Conservation (phyloP, 1,140 invertebrate species). For the Drosophila setifemur region DNA sequence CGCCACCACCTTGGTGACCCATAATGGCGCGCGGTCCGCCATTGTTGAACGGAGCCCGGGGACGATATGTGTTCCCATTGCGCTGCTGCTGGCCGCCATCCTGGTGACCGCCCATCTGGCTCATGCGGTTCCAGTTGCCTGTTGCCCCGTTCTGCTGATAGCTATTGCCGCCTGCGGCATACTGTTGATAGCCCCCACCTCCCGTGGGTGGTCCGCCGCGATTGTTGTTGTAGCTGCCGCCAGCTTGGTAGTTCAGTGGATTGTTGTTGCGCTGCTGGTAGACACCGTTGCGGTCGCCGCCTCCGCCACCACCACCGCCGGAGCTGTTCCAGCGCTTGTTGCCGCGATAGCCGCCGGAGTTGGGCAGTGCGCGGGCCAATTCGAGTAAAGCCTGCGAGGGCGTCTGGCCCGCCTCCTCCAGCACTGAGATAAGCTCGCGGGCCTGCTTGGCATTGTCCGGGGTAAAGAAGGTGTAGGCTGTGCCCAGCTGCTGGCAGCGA, state of each 20-base stretch:
- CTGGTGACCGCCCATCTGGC: conserved; percentile 46
- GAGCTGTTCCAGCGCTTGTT: conserved; percentile 77
- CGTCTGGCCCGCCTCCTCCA: conserved; percentile 95
- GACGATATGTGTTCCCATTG: conserved; percentile 66
- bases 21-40: conserved; percentile 69
- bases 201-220: conserved; percentile 24
- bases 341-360: conserved; percentile 58
- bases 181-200: conserved; percentile 53
- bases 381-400: conserved; percentile 90
- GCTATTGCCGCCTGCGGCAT: conserved; percentile 60
- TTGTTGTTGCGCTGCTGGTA: conserved; percentile 74
- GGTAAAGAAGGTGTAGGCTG: conserved; percentile 99
- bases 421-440: conserved; percentile 93
- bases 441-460: conserved; percentile 94
- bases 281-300: conserved; percentile 15
- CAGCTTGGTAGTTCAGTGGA: conserved; percentile 77
- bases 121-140: conserved; percentile 58
- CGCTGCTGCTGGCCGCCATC: conserved; percentile 32
- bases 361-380: conserved; percentile 83
- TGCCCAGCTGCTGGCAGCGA: conserved; percentile 95
- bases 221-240: conserved; percentile 55
- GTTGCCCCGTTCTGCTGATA: conserved; percentile 64
- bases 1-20: conserved; percentile 62
- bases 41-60: conserved; percentile 74
- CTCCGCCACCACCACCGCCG: conserved; percentile 21